phyloP scores from a whole-genome alignment of 2,113 vertebrate species.

The Ceratotherium simum region DNA sequence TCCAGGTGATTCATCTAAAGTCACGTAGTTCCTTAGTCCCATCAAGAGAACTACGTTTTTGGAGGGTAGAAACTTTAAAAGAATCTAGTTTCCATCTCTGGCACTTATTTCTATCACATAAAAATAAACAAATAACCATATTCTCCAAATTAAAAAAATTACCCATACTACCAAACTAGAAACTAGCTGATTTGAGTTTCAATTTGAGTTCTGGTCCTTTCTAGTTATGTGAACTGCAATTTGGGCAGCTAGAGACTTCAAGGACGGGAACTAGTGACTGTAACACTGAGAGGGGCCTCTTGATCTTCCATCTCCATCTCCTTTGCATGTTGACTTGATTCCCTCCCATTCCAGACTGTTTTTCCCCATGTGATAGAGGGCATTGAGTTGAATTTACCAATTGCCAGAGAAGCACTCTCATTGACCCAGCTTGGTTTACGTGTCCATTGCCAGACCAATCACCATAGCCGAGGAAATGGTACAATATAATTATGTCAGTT shows the following conservation, averaged over 20 bases:
- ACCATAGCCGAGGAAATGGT: background rate
- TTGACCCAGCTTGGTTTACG: background rate
- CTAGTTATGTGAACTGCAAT: background rate
- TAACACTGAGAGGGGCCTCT: no score
- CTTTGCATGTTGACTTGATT: background rate
- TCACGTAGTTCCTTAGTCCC: background rate
- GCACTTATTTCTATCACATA: background rate
- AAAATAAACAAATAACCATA: background rate
- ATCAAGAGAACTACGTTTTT: background rate
- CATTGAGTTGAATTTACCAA: background rate
- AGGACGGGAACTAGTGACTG: background rate
- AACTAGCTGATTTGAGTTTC: background rate
- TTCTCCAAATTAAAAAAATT: background rate
- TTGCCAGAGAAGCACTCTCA: background rate
- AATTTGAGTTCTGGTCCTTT: background rate
- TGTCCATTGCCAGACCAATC: background rate
- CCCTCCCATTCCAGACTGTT: background rate
- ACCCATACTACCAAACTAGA: background rate
- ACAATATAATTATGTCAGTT: background rate
- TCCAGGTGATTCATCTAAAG: background rate
- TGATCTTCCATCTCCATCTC: background rate
- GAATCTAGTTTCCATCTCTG: background rate
- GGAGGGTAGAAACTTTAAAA: background rate
- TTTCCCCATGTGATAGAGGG: background rate
- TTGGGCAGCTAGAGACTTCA: background rate